phyloP scores from a whole-genome alignment of 2,113 vertebrate genomes.

The Fulica atra region DNA sequence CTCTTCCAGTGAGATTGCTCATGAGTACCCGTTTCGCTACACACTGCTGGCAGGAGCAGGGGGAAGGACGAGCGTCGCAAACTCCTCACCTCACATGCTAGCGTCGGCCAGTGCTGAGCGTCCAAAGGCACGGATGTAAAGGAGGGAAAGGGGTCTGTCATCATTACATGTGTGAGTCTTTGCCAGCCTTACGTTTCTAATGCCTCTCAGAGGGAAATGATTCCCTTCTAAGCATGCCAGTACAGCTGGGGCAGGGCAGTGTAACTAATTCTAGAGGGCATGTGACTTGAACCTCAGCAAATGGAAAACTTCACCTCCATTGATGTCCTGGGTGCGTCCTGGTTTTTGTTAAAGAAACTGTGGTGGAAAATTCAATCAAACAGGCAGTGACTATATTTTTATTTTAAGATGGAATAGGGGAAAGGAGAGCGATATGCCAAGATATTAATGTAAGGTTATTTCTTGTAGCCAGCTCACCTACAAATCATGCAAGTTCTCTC shows the following conservation, averaged over 20 bases:
- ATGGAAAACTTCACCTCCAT: neutral
- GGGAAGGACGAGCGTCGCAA: neutral
- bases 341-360: neutral
- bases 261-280: neutral
- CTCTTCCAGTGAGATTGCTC: neutral
- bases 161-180: neutral
- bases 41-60: neutral
- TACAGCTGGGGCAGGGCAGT: neutral
- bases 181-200: neutral
- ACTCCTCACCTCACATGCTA: neutral
- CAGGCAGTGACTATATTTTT: neutral
- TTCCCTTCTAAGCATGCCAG: neutral
- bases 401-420: neutral
- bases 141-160: neutral
- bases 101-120: neutral
- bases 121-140: neutral
- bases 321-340: neutral
- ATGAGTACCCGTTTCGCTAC: neutral
- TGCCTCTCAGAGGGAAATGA: rapidly evolving
- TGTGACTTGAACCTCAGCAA: neutral
- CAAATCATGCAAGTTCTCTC: neutral
- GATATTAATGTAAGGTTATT: neutral
- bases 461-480: neutral
- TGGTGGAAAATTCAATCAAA: neutral
- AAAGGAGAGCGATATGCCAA: neutral